A percentile compares a stretch with the other conserved stretches of the same genome.
Evolutionary conservation across 2,797 vertebrate genomes (phyloP).

Genomic region (Podarcis siculus): DNA sequence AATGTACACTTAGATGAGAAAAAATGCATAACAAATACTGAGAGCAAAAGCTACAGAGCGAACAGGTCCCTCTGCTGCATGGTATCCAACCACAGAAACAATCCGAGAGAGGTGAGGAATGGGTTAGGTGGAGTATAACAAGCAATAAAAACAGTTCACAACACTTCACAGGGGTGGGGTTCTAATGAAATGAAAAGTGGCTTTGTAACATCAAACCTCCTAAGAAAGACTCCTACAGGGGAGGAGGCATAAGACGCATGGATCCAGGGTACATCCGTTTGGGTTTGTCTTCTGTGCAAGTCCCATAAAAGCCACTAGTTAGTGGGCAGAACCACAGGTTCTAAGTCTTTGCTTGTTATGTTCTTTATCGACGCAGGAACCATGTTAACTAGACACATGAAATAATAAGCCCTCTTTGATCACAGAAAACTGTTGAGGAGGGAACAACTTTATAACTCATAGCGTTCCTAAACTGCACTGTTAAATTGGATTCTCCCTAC

Average conservation of each 20-base stretch:
- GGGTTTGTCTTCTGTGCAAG: slow-evolving; percentile 17
- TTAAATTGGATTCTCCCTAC: background rate
- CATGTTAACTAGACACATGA: slow-evolving; percentile 46
- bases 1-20: slow-evolving; percentile 85
- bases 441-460: background rate
- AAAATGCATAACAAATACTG: slow-evolving; percentile 78
- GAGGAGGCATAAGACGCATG: slow-evolving; percentile 47
- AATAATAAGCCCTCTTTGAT: slow-evolving; percentile 23
- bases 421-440: background rate
- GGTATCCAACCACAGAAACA: slow-evolving; percentile 71
- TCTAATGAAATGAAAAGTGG: slow-evolving; percentile 58
- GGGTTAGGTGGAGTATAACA: slow-evolving; percentile 59
- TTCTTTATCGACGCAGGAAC: slow-evolving; percentile 5
- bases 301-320: slow-evolving; percentile 21
- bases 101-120: slow-evolving; percentile 40
- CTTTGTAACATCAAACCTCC: slow-evolving; percentile 66
- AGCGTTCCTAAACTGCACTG: background rate
- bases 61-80: slow-evolving; percentile 73
- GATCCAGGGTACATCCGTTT: slow-evolving; percentile 46
- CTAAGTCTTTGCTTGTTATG: slow-evolving; percentile 8
- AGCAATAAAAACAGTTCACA: slow-evolving; percentile 76
- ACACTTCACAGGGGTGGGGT: slow-evolving; percentile 64
- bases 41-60: slow-evolving; percentile 79
- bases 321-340: slow-evolving; percentile 29
- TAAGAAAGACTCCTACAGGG: slow-evolving; percentile 58